These are phyloP conservation scores for Aix galericulata DNA, from an alignment of 2,113 vertebrate genomes.

Conservation along the genomic window DNA sequence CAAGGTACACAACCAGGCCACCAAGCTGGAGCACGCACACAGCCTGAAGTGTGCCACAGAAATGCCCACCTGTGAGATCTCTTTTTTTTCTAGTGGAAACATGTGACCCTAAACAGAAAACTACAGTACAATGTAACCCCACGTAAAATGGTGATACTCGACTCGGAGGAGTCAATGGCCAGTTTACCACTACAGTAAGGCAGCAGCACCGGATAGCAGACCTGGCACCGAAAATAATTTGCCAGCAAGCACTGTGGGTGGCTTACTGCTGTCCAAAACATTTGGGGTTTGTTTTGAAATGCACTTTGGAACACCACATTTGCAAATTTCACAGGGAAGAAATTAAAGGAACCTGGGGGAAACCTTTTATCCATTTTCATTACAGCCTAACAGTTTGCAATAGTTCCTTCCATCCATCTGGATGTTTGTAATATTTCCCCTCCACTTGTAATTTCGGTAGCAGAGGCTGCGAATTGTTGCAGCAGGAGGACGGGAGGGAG, in stretches of 20 bases:
- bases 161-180: neutral
- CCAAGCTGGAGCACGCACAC: neutral
- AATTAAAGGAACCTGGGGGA: neutral
- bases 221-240: neutral
- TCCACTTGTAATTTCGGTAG: neutral
- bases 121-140: neutral
- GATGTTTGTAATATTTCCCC: neutral
- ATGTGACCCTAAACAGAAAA: neutral
- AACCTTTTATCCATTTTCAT: neutral
- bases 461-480: neutral
- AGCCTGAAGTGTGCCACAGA: neutral
- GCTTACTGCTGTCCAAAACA: conserved; percentile 7
- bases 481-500: neutral
- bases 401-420: neutral
- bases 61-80: neutral
- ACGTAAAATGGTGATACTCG: conserved; percentile 10
- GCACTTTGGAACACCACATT: neutral
- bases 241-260: conserved; percentile 6
- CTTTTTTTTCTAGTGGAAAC: neutral
- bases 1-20: neutral
- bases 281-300: conserved; percentile 8
- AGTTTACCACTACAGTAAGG: neutral
- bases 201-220: neutral
- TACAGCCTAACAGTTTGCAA: neutral
- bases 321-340: neutral